Conservation (phyloP, 1,140 invertebrate genomes). For the Aphidius gifuensis region DNA sequence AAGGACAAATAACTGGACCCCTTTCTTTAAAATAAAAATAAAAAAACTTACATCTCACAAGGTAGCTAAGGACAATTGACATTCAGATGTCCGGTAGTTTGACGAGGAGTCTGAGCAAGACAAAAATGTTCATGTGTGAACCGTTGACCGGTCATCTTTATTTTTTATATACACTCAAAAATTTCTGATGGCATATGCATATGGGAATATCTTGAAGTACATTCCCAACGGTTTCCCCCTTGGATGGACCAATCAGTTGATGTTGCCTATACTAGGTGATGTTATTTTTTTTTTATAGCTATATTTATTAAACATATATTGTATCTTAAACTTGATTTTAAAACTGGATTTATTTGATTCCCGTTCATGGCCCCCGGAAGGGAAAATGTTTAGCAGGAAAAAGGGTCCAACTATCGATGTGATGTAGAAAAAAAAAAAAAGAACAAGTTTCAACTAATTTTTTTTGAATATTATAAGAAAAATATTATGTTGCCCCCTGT, state of each 20-base stretch:
- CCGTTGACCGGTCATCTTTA: slow-evolving; percentile 28
- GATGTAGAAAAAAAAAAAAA: slow-evolving; percentile 1
- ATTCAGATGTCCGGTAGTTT: slow-evolving; percentile 37
- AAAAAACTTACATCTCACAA: slow-evolving; percentile 8
- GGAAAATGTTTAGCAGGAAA: slow-evolving; percentile 6
- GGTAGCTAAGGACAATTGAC: slow-evolving; percentile 3
- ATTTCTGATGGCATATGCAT: slow-evolving; percentile 15
- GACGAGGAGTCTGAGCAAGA: slow-evolving; percentile 28
- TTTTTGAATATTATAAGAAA: no score
- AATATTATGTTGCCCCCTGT: no score
- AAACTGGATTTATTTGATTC: slow-evolving; percentile 50
- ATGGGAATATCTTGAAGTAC: slow-evolving; percentile 13
- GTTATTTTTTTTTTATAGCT: slow-evolving; percentile 9
- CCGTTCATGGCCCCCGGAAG: slow-evolving; percentile 27
- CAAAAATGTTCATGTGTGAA: slow-evolving; percentile 23
- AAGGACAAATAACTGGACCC: neutral
- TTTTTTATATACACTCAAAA: slow-evolving; percentile 19
- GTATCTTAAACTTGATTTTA: slow-evolving; percentile 47
- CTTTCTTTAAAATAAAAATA: neutral
- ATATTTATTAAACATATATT: slow-evolving; percentile 1
- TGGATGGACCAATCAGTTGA: slow-evolving; percentile 46
- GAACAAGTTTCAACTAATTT: neutral
- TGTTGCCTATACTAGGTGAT: slow-evolving; percentile 31
- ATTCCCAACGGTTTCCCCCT: slow-evolving; percentile 29
- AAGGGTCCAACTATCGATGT: neutral